Base-by-base conservation (phyloP, 2,888 invertebrate species). In the Mimumesa dahlbomi region DNA sequence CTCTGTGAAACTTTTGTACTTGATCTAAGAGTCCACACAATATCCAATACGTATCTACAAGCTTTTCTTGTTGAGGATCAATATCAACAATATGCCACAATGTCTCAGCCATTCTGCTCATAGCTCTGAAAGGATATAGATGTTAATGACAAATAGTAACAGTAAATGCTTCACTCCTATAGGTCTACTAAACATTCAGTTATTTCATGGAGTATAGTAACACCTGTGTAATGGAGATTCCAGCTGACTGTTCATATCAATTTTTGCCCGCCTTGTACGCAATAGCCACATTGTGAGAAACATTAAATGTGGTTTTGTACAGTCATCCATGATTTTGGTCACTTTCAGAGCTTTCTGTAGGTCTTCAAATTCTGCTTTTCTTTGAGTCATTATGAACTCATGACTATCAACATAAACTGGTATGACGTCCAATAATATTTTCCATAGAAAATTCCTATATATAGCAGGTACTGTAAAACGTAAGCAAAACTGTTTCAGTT, bases 391-490 rank as follows among this genome's bases (percentile, higher is more conserved):
- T 7, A 97, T 94, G 88, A 94, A 96, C 40, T 92, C 91, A 77
- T 95, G 95, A 0, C 94, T 94, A 69, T 94, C 94, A 11, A 93
- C 92, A 85, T 95, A 94, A 1, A 94, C 92, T 0, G 97, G 96
- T 31, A 96, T 90, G 2, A 97, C 93, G 73, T 94, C 96, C 79
- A 97, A 90, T 49, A 97, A 91, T 34, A 97, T 92, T 90, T 96
- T 96, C 97, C 97, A 97, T 13, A 97, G 92, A 54, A 95, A 91
- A 86, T 93, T 93, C 84, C 97, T 93, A 79, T 97, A 95, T 3
- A 94, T 92, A 11, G 93, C 92, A 3, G 97, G 97, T 13, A 97
- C 95, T 0, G 95, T 94, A 86, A 96, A 97, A 68, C 96, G 91
- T 56, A 96, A 90, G 83, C 96, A 95, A 87, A 97, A 97, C 85